A percentile compares a stretch with the other conserved stretches of the same genome.
phyloP scores from a whole-genome alignment of 1,140 invertebrate genomes.

The Monochamus saltuarius region DNA sequence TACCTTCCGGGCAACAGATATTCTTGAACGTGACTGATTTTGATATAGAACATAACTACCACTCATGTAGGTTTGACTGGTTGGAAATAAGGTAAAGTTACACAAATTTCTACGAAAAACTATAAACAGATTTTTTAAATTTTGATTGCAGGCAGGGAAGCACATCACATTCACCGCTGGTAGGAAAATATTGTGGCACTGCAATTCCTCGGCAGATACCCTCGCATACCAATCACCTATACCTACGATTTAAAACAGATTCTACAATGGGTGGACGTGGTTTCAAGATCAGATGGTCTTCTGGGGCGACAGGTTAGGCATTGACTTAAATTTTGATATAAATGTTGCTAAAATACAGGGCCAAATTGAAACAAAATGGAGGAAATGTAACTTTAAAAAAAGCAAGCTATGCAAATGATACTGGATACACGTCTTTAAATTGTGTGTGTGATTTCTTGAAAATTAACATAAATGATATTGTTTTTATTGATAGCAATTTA shows the following conservation, averaged over 20 bases:
- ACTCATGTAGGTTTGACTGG: slow-evolving; percentile 68
- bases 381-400: too few relatives aligned
- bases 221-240: slow-evolving; percentile 69
- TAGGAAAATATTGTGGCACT: slow-evolving; percentile 71
- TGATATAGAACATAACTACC: slow-evolving; percentile 49
- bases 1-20: slow-evolving; percentile 67
- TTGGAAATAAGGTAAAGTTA: slow-evolving; percentile 79
- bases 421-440: too few relatives aligned
- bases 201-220: slow-evolving; percentile 61
- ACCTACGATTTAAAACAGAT: slow-evolving; percentile 72
- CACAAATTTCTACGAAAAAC: too few relatives aligned
- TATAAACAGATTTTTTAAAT: too few relatives aligned
- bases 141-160: slow-evolving; percentile 67
- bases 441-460: too few relatives aligned
- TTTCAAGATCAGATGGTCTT: slow-evolving; percentile 74
- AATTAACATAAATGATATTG: too few relatives aligned
- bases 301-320: slow-evolving; percentile 56
- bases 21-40: slow-evolving; percentile 70
- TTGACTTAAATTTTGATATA: neutral
- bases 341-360: too few relatives aligned
- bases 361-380: too few relatives aligned
- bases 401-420: too few relatives aligned
- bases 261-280: slow-evolving; percentile 57
- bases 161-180: slow-evolving; percentile 64
- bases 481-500: too few relatives aligned